A percentile compares a stretch with the other conserved stretches of the same genome.
Evolutionary conservation across 1,140 invertebrate genomes (phyloP).

Genomic region (Mylabris phalerata): DNA sequence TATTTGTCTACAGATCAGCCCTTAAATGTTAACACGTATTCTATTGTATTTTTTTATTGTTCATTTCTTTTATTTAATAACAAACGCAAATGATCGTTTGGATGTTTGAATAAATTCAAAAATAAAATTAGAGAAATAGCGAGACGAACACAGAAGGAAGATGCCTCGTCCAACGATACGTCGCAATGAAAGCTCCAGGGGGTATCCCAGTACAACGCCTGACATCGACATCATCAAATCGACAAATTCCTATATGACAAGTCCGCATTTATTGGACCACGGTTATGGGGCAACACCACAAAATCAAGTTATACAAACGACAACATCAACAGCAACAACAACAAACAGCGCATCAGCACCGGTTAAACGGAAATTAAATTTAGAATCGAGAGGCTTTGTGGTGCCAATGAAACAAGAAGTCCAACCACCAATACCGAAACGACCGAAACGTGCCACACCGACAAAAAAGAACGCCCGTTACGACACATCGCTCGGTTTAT

Average conservation of each 20-base stretch:
- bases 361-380: constrained; percentile 72
- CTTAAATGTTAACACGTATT: no score
- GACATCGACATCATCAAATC: constrained; percentile 39
- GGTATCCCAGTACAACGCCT: constrained; percentile 31
- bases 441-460: constrained; percentile 45
- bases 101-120: background rate
- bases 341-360: constrained; percentile 44
- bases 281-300: constrained; percentile 76
- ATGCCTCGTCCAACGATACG: constrained; percentile 32
- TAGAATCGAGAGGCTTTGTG: constrained; percentile 50
- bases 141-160: background rate
- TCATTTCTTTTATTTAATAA: no score
- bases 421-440: constrained; percentile 52
- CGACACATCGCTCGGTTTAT: constrained; percentile 84
- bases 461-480: constrained; percentile 56
- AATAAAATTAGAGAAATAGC: no score
- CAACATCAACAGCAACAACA: constrained; percentile 36
- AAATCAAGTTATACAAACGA: constrained; percentile 49
- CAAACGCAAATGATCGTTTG: no score
- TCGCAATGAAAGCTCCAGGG: constrained; percentile 30
- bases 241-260: constrained; percentile 37
- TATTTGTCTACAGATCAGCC: constrained; percentile 8
- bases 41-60: no score
- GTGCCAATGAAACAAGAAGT: constrained; percentile 54
- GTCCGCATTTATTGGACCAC: constrained; percentile 74